Conservation (phyloP, 2,797 vertebrate genomes). For the Meriones psammophilus region DNA sequence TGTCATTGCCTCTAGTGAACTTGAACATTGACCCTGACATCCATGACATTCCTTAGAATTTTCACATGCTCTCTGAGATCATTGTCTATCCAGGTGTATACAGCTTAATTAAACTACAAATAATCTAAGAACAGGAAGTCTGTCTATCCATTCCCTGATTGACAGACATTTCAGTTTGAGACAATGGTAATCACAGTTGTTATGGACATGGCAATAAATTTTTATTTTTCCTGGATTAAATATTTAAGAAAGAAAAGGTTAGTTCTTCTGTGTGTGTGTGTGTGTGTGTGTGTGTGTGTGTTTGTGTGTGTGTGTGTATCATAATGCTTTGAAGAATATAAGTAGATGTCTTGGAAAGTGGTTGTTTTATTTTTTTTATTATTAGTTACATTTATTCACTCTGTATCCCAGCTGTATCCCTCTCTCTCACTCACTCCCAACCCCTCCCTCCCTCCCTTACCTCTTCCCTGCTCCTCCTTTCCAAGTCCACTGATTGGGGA, state of each 20-base stretch:
- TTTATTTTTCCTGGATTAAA: neutral
- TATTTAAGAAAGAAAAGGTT: neutral
- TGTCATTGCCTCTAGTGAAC: neutral
- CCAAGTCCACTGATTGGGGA: no score
- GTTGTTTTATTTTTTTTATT: no score
- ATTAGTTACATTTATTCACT: no score
- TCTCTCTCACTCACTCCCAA: no score
- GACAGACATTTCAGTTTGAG: neutral
- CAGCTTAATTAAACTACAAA: neutral
- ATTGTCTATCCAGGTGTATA: neutral
- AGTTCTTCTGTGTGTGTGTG: neutral
- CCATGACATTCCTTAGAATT: neutral
- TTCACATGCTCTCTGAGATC: neutral
- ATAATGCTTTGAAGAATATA: slow-evolving; percentile 8
- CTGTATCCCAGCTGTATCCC: no score
- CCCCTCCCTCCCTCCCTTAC: no score
- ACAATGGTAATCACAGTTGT: slow-evolving; percentile 9
- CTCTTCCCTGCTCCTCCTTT: no score
- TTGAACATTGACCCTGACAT: neutral
- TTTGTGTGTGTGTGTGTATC: neutral
- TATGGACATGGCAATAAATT: neutral
- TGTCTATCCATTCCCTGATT: neutral
- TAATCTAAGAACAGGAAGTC: neutral
- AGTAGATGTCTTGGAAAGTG: neutral
- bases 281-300: no score